Evolutionary conservation across 2,888 invertebrate species (phyloP).

Genomic region (Dicyrtomina minuta): DNA sequence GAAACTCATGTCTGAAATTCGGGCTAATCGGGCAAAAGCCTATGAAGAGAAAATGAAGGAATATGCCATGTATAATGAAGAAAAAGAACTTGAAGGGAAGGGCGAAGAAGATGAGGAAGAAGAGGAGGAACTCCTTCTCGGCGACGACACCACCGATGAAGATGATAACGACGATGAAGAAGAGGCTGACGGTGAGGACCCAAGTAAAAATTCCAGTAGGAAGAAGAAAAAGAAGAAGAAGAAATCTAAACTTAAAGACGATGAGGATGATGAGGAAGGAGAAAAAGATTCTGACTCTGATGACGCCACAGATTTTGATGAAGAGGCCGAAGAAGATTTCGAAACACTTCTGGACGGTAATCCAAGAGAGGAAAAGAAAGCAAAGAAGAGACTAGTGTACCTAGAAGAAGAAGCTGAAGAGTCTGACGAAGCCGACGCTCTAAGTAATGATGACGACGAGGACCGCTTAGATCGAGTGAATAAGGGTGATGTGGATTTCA

Average conservation of each 20-base stretch:
- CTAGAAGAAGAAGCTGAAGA: conserved; percentile 57
- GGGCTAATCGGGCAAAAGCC: conserved; percentile 48
- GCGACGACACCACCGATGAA: conserved; percentile 54
- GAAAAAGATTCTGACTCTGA: conserved; percentile 48
- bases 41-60: conserved; percentile 55
- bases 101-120: conserved; percentile 28
- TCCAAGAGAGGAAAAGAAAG: conserved; percentile 42
- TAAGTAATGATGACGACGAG: conserved; percentile 30
- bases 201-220: too few species aligned
- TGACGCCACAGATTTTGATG: conserved; percentile 55
- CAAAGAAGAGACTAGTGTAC: conserved; percentile 56
- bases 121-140: conserved; percentile 58
- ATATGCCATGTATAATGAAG: conserved; percentile 53
- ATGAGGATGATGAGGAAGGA: conserved; percentile 53
- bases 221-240: conserved; percentile 52
- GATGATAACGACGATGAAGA: conserved; percentile 44
- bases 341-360: conserved; percentile 16
- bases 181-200: conserved; percentile 55
- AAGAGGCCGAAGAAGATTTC: conserved; percentile 56
- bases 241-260: conserved; percentile 58
- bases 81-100: conserved; percentile 49
- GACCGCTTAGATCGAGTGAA: conserved; percentile 51
- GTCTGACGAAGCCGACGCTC: conserved; percentile 10
- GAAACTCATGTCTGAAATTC: conserved; percentile 46
- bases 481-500: conserved; percentile 52